phyloP scores from a whole-genome alignment of 2,113 vertebrate species.

The Pollimyrus isidori region DNA sequence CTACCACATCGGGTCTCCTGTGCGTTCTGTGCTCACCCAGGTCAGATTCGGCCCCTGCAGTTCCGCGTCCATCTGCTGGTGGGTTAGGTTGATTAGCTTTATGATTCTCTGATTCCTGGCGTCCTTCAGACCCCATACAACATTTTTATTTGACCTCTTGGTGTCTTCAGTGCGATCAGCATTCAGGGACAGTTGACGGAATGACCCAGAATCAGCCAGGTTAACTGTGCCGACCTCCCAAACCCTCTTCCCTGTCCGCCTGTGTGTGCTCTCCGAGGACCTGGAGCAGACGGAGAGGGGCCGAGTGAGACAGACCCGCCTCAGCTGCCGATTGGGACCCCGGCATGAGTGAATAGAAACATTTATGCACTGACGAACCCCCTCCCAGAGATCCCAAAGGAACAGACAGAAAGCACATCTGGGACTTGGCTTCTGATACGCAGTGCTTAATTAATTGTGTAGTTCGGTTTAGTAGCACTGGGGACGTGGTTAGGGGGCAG shows the following conservation, averaged over 20 bases:
- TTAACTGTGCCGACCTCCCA: too few species aligned
- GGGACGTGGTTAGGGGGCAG: neutral
- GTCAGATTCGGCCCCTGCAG: neutral
- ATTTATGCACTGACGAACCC: too few species aligned
- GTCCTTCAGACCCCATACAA: neutral
- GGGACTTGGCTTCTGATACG: neutral
- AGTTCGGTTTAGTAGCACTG: neutral
- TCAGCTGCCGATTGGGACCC: too few species aligned
- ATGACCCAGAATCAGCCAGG: too few species aligned
- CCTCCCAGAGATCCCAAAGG: neutral
- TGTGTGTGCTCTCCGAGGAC: too few species aligned
- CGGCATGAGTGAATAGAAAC: too few species aligned
- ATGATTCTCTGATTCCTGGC: neutral
- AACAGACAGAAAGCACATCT: neutral
- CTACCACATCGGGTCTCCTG: neutral
- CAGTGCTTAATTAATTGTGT: neutral
- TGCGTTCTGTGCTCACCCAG: neutral
- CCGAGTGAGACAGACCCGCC: too few species aligned
- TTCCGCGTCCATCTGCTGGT: neutral
- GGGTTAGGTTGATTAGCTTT: neutral
- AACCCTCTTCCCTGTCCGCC: too few species aligned
- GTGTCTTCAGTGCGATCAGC: neutral
- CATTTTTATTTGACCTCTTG: neutral
- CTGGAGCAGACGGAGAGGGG: too few species aligned
- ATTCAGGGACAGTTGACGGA: neutral